Conservation (phyloP, 2,113 vertebrate species). For the Galemys pyrenaicus region DNA sequence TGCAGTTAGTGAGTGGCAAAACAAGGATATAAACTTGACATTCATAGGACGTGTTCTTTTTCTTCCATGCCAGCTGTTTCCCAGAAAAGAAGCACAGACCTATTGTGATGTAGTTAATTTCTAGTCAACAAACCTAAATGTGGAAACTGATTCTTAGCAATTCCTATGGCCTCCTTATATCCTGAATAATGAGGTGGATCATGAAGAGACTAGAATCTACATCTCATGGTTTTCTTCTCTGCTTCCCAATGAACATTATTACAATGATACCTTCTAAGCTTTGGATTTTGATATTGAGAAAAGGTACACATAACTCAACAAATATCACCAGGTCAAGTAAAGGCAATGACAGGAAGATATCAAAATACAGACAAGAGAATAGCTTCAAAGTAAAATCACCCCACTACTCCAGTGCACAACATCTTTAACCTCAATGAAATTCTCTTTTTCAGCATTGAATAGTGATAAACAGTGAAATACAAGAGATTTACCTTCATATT, state of each 20-base stretch:
- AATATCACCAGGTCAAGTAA: background rate
- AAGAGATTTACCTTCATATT: background rate
- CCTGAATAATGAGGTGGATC: background rate
- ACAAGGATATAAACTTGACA: background rate
- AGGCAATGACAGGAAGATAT: background rate
- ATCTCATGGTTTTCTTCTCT: background rate
- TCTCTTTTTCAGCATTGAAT: background rate
- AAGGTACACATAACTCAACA: background rate
- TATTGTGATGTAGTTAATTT: conserved; percentile 39
- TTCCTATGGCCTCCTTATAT: background rate
- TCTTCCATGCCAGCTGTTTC: background rate
- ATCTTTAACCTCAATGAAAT: conserved; percentile 15
- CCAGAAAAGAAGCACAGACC: conserved; percentile 14
- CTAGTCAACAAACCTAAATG: conserved; percentile 40
- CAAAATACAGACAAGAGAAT: background rate
- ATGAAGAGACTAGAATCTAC: background rate
- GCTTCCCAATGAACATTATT: background rate
- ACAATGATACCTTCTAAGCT: background rate
- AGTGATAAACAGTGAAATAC: background rate
- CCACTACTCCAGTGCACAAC: background rate
- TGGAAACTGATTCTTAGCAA: conserved; percentile 19
- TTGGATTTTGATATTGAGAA: background rate
- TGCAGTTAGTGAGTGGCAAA: background rate
- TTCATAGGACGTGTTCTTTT: background rate
- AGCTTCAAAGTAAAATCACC: conserved; percentile 11